Evolutionary conservation across 2,113 vertebrate genomes (phyloP).

Genomic region (Pontoporia blainvillei): DNA sequence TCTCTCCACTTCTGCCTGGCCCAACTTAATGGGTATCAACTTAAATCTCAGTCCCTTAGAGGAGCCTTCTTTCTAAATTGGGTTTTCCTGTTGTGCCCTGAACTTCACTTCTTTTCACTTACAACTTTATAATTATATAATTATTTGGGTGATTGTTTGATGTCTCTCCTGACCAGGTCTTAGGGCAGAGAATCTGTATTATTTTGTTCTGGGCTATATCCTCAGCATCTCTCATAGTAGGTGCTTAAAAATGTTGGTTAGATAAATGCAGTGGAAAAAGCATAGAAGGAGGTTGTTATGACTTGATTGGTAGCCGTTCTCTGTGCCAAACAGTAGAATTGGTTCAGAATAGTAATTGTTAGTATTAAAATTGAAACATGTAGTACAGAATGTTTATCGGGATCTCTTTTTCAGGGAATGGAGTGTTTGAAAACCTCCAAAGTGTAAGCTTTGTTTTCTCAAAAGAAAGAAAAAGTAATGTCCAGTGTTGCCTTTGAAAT

Average conservation of each 20-base stretch:
- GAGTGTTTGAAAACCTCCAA: neutral
- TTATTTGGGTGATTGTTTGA: neutral
- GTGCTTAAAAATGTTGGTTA: neutral
- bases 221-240: neutral
- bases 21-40: neutral
- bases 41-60: neutral
- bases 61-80: neutral
- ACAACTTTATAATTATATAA: neutral
- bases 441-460: constrained; percentile 16
- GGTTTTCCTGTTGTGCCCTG: neutral
- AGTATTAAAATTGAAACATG: neutral
- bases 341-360: constrained; percentile 11
- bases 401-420: neutral
- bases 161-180: neutral
- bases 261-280: constrained; percentile 13
- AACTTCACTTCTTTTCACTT: neutral
- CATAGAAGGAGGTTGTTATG: neutral
- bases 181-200: neutral
- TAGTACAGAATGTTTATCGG: neutral
- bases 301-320: neutral
- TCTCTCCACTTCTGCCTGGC: neutral
- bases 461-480: neutral
- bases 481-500: constrained; percentile 3
- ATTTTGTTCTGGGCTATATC: constrained; percentile 22
- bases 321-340: neutral